Conservation (phyloP, 2,888 invertebrate genomes). For the Nemotelus pantherinus region DNA sequence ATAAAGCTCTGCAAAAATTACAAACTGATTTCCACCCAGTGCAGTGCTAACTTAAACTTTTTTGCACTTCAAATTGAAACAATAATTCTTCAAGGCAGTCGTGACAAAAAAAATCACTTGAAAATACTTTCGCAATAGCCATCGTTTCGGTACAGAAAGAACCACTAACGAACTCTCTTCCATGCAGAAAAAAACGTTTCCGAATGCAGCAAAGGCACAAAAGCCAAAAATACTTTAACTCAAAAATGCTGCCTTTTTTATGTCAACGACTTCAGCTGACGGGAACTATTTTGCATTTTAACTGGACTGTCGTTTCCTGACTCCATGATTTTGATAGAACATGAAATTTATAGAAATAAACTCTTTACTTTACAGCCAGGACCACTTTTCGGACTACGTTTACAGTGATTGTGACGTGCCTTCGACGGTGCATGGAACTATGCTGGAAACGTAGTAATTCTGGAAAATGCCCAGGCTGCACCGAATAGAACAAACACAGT, state of each 20-base stretch:
- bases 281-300: constrained; percentile 40
- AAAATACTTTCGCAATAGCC: too few relatives aligned
- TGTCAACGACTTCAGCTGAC: constrained; percentile 19
- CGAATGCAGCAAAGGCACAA: neutral
- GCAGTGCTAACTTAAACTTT: too few relatives aligned
- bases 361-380: neutral
- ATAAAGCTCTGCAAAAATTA: too few relatives aligned
- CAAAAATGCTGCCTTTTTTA: neutral
- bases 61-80: too few relatives aligned
- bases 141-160: too few relatives aligned
- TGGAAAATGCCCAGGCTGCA: constrained; percentile 24
- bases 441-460: neutral
- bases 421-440: neutral
- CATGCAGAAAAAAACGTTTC: neutral
- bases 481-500: constrained; percentile 16
- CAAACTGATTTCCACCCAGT: too few relatives aligned
- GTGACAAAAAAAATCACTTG: too few relatives aligned
- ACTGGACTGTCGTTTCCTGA: constrained; percentile 42
- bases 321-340: constrained; percentile 17
- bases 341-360: constrained; percentile 7
- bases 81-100: too few relatives aligned
- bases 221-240: neutral
- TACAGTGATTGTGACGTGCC: neutral
- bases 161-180: neutral
- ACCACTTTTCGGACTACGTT: neutral